phyloP scores from a whole-genome alignment of 2,113 vertebrate genomes.

The Paramormyrops kingsleyae region DNA sequence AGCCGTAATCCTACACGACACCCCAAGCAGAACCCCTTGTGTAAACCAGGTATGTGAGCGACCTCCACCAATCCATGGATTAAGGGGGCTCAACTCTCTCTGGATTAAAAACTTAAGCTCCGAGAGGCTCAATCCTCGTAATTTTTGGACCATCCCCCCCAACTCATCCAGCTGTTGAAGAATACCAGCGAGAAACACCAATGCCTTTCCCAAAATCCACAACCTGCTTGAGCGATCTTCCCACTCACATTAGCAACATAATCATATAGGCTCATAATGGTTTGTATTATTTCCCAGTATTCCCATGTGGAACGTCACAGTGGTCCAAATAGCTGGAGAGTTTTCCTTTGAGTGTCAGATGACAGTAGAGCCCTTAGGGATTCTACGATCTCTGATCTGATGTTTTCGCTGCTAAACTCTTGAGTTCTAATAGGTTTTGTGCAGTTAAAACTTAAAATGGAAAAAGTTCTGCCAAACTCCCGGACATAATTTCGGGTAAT shows the following conservation, averaged over 20 bases:
- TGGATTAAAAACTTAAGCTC: slow-evolving; percentile 21
- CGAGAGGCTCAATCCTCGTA: not conserved
- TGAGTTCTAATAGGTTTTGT: not conserved
- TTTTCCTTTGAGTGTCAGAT: not conserved
- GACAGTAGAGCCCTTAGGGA: not conserved
- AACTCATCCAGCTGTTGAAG: slow-evolving; percentile 14
- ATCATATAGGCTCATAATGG: slow-evolving; percentile 4
- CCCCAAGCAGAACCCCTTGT: not conserved
- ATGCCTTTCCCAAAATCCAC: not conserved
- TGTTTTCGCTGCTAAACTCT: not conserved
- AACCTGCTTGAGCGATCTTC: not conserved
- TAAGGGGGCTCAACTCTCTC: slow-evolving; percentile 8
- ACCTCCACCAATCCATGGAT: slow-evolving; percentile 10
- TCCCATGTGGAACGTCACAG: not conserved
- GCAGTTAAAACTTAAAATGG: not conserved
- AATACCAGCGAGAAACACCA: not conserved
- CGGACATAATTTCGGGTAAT: not conserved
- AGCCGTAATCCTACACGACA: not conserved
- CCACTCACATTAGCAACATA: slow-evolving; percentile 10
- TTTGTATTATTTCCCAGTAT: not conserved
- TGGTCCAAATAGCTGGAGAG: not conserved
- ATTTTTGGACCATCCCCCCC: not conserved
- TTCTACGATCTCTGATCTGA: not conserved
- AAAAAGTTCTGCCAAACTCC: not conserved
- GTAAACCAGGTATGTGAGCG: not conserved